Evolutionary conservation across 1,140 invertebrate species (phyloP).

Genomic region (Drosophila grimshawi): DNA sequence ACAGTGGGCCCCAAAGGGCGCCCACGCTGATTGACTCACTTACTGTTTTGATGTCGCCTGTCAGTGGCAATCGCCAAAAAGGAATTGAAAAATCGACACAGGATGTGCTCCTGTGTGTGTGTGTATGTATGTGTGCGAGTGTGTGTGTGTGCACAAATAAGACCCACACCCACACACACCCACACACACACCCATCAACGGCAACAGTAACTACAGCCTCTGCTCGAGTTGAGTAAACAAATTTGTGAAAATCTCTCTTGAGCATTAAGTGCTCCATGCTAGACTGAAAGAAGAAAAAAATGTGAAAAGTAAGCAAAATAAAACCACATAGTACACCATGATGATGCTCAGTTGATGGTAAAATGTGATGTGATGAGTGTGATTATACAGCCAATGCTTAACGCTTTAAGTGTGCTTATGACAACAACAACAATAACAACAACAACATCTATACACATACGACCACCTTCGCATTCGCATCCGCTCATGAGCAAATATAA

Average conservation of each 20-base stretch:
- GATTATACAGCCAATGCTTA: slow-evolving; percentile 67
- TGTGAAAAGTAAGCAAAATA: slow-evolving; percentile 10
- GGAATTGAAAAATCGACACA: slow-evolving; percentile 51
- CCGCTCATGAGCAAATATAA: slow-evolving; percentile 17
- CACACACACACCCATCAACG: background rate
- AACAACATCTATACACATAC: slow-evolving; percentile 21
- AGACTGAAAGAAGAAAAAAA: slow-evolving; percentile 7
- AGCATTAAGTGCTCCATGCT: slow-evolving; percentile 44
- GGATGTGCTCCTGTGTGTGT: slow-evolving; percentile 11
- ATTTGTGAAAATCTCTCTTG: slow-evolving; percentile 78
- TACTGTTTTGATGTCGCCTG: slow-evolving; percentile 52
- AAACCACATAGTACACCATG: slow-evolving; percentile 38
- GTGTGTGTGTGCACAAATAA: slow-evolving; percentile 35
- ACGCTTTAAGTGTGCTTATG: slow-evolving; percentile 61
- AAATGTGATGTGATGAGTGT: slow-evolving; percentile 65
- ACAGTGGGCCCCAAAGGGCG: slow-evolving; percentile 4
- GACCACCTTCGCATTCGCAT: slow-evolving; percentile 18
- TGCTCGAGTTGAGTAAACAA: slow-evolving; percentile 65
- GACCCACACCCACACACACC: background rate
- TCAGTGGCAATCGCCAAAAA: slow-evolving; percentile 65
- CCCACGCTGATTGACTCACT: background rate
- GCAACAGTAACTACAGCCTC: slow-evolving; percentile 37
- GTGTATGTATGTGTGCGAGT: slow-evolving; percentile 31
- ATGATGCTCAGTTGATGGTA: slow-evolving; percentile 52
- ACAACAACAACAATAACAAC: slow-evolving; percentile 16